phyloP scores from a whole-genome alignment of 2,797 vertebrate species.

The Cossypha niveicapilla region DNA sequence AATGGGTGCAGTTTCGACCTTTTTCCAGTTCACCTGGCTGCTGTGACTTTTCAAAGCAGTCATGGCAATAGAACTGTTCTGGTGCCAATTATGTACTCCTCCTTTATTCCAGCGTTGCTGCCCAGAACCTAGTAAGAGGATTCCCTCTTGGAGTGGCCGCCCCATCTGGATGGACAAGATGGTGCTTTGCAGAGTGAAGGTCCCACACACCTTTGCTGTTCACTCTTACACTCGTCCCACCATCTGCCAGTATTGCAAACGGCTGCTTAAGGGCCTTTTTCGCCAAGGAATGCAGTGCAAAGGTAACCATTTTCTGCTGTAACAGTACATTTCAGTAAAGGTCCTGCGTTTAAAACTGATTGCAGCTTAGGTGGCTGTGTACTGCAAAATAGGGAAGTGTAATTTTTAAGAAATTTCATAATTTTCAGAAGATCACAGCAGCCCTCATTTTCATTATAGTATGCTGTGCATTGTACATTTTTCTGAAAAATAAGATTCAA shows the following conservation, averaged over 20 bases:
- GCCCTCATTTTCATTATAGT: background rate
- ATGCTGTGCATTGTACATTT: background rate
- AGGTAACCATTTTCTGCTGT: slow-evolving; percentile 73
- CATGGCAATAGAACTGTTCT: background rate
- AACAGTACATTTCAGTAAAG: background rate
- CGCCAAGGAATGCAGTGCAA: slow-evolving; percentile 98
- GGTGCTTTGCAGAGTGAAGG: slow-evolving; percentile 95
- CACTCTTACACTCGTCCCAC: slow-evolving; percentile 95
- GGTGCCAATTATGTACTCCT: background rate
- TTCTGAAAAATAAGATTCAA: background rate
- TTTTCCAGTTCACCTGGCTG: background rate
- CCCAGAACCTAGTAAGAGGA: slow-evolving; percentile 93
- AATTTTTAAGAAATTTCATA: background rate
- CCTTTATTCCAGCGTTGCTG: slow-evolving; percentile 77
- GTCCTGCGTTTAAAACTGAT: background rate
- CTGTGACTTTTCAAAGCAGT: background rate
- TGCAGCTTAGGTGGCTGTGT: background rate
- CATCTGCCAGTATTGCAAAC: slow-evolving; percentile 96
- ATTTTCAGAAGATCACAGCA: background rate
- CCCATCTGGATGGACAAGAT: slow-evolving; percentile 99
- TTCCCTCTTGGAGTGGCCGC: slow-evolving; percentile 94
- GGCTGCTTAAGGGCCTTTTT: slow-evolving; percentile 93
- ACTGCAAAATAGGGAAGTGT: background rate
- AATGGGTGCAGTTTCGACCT: background rate
- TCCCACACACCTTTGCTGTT: slow-evolving; percentile 95